Conservation (phyloP, 2,888 invertebrate species). For the Apotomis betuletana region DNA sequence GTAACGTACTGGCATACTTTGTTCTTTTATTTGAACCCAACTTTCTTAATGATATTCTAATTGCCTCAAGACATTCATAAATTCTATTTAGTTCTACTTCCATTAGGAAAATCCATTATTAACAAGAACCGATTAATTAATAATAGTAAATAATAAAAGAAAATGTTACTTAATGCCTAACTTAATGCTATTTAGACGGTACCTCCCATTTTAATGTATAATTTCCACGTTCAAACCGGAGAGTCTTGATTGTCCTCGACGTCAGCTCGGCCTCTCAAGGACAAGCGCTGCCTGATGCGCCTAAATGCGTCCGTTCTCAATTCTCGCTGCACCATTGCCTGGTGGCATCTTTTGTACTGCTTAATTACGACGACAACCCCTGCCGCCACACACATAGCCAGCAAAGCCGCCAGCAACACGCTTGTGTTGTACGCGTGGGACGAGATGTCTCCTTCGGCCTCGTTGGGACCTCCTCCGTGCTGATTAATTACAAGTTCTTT, state of each 20-base stretch:
- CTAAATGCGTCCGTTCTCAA: neutral
- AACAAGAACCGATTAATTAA: too few species aligned
- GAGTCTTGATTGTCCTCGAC: neutral
- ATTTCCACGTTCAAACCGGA: neutral
- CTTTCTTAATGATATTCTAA: constrained; percentile 2
- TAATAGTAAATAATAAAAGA: too few species aligned
- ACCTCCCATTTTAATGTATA: too few species aligned
- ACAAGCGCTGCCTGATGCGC: constrained; percentile 7
- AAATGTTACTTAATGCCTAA: too few species aligned
- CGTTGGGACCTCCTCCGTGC: constrained; percentile 5
- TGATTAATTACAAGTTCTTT: neutral
- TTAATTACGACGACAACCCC: neutral
- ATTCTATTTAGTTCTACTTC: too few species aligned
- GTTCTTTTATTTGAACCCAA: neutral
- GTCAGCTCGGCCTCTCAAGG: neutral
- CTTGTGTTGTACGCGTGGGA: neutral
- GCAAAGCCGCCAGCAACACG: neutral
- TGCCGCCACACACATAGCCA: neutral
- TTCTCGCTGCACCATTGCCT: neutral
- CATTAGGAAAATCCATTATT: too few species aligned
- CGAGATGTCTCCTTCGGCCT: neutral
- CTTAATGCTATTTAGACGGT: too few species aligned
- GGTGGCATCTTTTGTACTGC: too few species aligned
- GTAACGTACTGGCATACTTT: neutral
- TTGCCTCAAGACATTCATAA: too few species aligned